These are phyloP conservation scores for Panopea generosa DNA, from an alignment of 2,888 invertebrate genomes.

Conservation along the genomic window DNA sequence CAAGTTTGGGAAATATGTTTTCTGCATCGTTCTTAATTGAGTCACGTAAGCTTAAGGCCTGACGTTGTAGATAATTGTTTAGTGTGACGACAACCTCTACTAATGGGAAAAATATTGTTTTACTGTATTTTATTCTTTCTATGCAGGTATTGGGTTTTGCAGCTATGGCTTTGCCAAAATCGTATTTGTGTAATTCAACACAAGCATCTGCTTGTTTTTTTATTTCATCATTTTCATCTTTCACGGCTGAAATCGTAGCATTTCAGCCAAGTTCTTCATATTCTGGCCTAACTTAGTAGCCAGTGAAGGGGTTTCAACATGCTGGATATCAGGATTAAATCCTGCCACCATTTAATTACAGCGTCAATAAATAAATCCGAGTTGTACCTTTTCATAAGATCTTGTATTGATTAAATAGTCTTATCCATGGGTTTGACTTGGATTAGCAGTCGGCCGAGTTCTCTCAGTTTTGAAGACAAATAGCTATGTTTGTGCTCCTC, in stretches of 20 bases:
- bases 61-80: constrained; percentile 13
- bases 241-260: constrained; percentile 15
- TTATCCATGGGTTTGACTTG: too few relatives aligned
- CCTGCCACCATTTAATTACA: constrained; percentile 29
- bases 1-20: constrained; percentile 26
- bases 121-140: constrained; percentile 40
- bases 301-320: constrained; percentile 15
- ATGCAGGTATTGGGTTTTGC: constrained; percentile 24
- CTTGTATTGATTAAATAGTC: constrained; percentile 6
- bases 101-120: constrained; percentile 35
- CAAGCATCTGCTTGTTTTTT: neutral
- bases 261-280: constrained; percentile 31
- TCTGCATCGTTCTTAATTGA: constrained; percentile 6
- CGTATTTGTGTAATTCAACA: neutral
- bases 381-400: constrained; percentile 12
- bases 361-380: constrained; percentile 24
- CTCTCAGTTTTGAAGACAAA: constrained; percentile 30
- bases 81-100: constrained; percentile 47
- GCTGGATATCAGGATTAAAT: constrained; percentile 13
- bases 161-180: constrained; percentile 32
- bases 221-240: constrained; percentile 7
- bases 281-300: constrained; percentile 30
- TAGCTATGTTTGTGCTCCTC: constrained; percentile 8
- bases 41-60: neutral
- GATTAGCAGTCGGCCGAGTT: constrained; percentile 24